A percentile compares a stretch with the other conserved stretches of the same genome.
phyloP scores from a whole-genome alignment of 2,113 vertebrate species.

The Chitala chitala region DNA sequence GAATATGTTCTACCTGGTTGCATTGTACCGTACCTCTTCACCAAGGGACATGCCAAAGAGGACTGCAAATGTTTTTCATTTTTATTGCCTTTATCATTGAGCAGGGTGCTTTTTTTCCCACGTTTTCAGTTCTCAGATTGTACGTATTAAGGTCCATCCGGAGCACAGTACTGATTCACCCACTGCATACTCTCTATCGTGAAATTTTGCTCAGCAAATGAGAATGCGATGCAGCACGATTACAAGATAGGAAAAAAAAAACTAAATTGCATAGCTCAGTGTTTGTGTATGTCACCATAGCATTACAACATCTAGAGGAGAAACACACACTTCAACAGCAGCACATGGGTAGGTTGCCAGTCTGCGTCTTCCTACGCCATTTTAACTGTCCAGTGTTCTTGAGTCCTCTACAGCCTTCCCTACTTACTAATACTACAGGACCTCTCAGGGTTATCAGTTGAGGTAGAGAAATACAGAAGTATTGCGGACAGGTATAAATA shows the following conservation, averaged over 20 bases:
- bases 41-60: constrained; percentile 66
- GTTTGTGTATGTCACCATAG: neutral
- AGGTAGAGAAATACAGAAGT: neutral
- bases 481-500: neutral
- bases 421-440: constrained; percentile 3
- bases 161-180: neutral
- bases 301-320: neutral
- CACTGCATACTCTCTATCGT: neutral
- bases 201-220: neutral
- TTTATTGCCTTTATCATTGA: constrained; percentile 20
- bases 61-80: constrained; percentile 60
- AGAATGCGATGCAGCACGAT: neutral
- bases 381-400: constrained; percentile 11
- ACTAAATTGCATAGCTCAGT: neutral
- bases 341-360: neutral
- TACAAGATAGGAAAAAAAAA: too few relatives aligned
- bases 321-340: neutral
- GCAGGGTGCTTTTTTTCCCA: constrained; percentile 27
- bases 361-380: neutral
- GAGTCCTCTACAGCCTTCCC: too few relatives aligned
- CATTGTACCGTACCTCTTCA: constrained; percentile 62
- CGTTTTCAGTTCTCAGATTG: constrained; percentile 42
- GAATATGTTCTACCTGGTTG: constrained; percentile 38
- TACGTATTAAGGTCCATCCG: too few relatives aligned
- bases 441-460: constrained; percentile 15